phyloP scores from a whole-genome alignment of 2,797 vertebrate species.

The Melanotaenia nigrans region DNA sequence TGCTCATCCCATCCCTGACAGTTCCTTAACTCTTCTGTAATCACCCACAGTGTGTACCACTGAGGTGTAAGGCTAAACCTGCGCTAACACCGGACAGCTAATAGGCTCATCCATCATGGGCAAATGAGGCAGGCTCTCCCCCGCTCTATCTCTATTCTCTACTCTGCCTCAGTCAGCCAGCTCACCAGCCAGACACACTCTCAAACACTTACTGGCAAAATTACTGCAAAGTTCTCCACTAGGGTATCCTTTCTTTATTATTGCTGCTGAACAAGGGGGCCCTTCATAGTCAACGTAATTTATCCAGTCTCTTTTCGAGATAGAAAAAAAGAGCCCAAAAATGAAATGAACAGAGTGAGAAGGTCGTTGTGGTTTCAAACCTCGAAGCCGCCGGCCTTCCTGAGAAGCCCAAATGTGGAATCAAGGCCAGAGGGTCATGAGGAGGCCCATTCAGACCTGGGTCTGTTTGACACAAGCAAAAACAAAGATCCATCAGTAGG shows the following conservation, averaged over 20 bases:
- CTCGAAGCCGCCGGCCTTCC: conserved; percentile 77
- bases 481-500: conserved; percentile 75
- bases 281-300: conserved; percentile 73
- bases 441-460: conserved; percentile 66
- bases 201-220: conserved; percentile 56
- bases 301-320: conserved; percentile 75
- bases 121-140: conserved; percentile 70
- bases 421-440: conserved; percentile 66
- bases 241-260: conserved; percentile 76
- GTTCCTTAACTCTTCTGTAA: conserved; percentile 15
- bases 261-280: conserved; percentile 76
- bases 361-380: conserved; percentile 78
- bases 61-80: conserved; percentile 70
- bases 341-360: conserved; percentile 60
- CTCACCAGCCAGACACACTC: conserved; percentile 51
- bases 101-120: conserved; percentile 77
- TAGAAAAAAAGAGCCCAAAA: conserved; percentile 51
- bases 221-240: conserved; percentile 64
- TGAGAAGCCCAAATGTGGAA: conserved; percentile 55
- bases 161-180: conserved; percentile 33
- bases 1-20: conserved; percentile 24
- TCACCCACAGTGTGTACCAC: conserved; percentile 28
- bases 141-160: conserved; percentile 26
- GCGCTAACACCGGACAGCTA: conserved; percentile 65
- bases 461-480: conserved; percentile 64